Conservation (phyloP, 1,140 invertebrate species). For the Sycophaga agraensis region DNA sequence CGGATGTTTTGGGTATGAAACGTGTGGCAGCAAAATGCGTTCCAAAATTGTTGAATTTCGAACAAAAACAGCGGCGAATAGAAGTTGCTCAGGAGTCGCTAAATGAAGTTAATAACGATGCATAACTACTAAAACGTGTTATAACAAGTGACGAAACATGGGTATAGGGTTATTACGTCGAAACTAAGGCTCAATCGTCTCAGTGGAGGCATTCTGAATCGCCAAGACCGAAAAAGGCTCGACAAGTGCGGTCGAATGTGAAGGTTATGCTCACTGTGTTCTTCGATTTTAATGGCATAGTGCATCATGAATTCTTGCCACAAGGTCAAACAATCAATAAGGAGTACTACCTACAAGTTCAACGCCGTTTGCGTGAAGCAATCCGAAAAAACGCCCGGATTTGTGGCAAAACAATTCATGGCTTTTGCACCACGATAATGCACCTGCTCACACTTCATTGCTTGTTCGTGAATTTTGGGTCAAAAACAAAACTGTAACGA, state of each 20-base stretch:
- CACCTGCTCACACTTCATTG: conserved; percentile 14
- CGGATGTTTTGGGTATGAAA: conserved; percentile 31
- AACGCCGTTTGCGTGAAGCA: conserved; percentile 39
- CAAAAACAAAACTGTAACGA: conserved; percentile 18
- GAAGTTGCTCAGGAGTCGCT: conserved; percentile 34
- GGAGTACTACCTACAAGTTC: conserved; percentile 34
- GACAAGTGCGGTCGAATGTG: conserved; percentile 24
- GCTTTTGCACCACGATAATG: conserved; percentile 28
- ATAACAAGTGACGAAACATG: conserved; percentile 42
- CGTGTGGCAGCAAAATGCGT: background rate
- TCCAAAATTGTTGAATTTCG: conserved; percentile 35
- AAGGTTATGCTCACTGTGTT: conserved; percentile 24
- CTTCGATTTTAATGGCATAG: conserved; percentile 11
- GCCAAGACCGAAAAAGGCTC: conserved; percentile 26
- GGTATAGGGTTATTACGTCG: conserved; percentile 25
- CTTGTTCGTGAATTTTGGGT: conserved; percentile 22
- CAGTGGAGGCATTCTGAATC: background rate
- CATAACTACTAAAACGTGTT: conserved; percentile 38
- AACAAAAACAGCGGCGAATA: conserved; percentile 31
- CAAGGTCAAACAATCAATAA: conserved; percentile 40
- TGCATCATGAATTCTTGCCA: conserved; percentile 40
- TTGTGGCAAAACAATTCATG: conserved; percentile 26
- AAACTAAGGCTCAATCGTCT: conserved; percentile 26
- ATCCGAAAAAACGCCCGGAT: conserved; percentile 31
- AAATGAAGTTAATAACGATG: conserved; percentile 35